A percentile compares a stretch with the other conserved stretches of the same genome.
These are phyloP conservation scores for Phalanger gymnotis DNA, from an alignment of 2,797 vertebrate genomes.

Conservation along the genomic window DNA sequence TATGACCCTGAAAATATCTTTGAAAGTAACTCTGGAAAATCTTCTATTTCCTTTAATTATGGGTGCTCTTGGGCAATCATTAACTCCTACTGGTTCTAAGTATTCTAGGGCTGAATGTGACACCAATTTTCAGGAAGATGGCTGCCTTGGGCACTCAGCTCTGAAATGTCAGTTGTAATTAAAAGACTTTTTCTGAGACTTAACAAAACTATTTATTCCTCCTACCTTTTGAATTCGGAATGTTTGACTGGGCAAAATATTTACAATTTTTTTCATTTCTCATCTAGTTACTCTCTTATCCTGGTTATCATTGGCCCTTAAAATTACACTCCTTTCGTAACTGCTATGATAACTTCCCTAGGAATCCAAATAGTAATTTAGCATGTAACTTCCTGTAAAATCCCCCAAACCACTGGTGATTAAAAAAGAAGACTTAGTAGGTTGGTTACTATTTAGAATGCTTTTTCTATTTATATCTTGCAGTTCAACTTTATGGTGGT, in stretches of 20 bases:
- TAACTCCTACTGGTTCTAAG: neutral
- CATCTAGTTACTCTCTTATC: neutral
- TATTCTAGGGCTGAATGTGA: neutral
- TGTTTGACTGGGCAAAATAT: neutral
- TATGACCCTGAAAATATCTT: constrained; percentile 12
- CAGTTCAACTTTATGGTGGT: neutral
- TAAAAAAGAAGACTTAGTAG: neutral
- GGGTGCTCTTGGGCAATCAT: neutral
- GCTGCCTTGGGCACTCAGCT: neutral
- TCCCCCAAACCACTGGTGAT: accelerated
- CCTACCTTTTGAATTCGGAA: neutral
- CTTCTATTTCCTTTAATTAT: neutral
- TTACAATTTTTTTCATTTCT: neutral
- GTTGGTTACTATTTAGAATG: neutral
- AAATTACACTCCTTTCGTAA: neutral
- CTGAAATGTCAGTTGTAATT: constrained; percentile 5
- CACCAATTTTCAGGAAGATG: neutral
- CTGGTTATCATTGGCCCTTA: accelerated
- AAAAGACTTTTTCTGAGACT: neutral
- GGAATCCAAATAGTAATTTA: accelerated
- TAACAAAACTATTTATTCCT: neutral
- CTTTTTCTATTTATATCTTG: neutral
- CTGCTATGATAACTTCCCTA: neutral
- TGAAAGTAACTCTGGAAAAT: neutral
- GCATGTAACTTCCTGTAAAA: accelerated